Percentiles rank a stretch among this genome's conserved stretches.
phyloP scores from a whole-genome alignment of 2,113 vertebrate species.

The Gnathonemus echidnorhynchus region DNA sequence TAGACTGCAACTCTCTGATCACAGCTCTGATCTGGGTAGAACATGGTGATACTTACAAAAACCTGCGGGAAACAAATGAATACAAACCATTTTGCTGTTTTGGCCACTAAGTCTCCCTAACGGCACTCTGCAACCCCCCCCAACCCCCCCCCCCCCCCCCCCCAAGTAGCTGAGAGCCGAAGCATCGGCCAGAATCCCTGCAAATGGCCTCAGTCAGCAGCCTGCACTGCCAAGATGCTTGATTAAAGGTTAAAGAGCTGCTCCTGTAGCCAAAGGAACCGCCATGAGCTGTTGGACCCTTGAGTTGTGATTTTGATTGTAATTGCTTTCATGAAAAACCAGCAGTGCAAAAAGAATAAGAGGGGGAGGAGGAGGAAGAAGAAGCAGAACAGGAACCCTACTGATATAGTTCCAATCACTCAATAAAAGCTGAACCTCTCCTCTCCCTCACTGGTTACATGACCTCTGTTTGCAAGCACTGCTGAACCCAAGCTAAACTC shows the following conservation, averaged over 20 bases:
- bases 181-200: not conserved
- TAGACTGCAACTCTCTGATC: not conserved
- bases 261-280: not conserved
- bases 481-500: not conserved
- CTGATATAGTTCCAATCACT: not conserved
- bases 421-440: not conserved
- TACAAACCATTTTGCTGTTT: not conserved
- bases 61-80: not conserved
- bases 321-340: not conserved
- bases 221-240: not conserved
- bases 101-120: too few species aligned
- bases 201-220: not conserved
- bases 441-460: not conserved
- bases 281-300: not conserved
- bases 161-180: not conserved
- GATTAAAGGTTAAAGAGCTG: not conserved
- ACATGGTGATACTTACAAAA: not conserved
- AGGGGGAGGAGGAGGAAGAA: not conserved
- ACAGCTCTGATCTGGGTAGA: not conserved
- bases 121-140: too few species aligned
- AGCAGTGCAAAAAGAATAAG: not conserved
- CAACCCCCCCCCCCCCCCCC: not conserved
- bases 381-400: not conserved
- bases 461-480: not conserved
- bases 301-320: not conserved